Conservation (phyloP, 2,888 invertebrate genomes). For the Cephus pulcher region DNA sequence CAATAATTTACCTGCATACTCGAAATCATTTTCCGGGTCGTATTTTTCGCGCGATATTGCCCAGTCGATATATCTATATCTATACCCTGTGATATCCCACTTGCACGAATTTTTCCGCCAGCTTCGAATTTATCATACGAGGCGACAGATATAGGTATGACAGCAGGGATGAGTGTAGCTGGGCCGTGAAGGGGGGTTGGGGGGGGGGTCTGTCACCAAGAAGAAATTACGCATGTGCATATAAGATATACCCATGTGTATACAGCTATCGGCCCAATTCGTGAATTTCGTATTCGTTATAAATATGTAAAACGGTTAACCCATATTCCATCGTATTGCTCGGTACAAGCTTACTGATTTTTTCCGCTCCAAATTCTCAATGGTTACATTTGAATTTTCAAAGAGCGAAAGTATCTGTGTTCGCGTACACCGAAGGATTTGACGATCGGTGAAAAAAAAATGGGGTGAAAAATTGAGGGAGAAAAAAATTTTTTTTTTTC, state of each 20-base stretch:
- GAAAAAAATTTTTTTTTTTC: too few species aligned
- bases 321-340: constrained; percentile 48
- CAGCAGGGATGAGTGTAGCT: background rate
- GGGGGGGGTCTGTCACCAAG: background rate
- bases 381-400: constrained; percentile 4
- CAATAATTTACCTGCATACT: constrained; percentile 2
- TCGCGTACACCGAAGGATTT: background rate
- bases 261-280: background rate
- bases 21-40: background rate
- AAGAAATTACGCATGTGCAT: constrained; percentile 12
- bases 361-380: constrained; percentile 33
- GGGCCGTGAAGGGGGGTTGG: background rate
- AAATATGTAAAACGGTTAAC: constrained; percentile 52
- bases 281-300: constrained; percentile 22
- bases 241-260: constrained; percentile 3
- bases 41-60: background rate
- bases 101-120: background rate
- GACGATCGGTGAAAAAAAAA: background rate
- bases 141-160: background rate
- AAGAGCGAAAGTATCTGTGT: background rate
- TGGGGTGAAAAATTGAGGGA: too few species aligned
- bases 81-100: constrained; percentile 35
- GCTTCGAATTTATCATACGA: background rate
- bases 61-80: background rate
- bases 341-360: constrained; percentile 38